A percentile compares a stretch with the other conserved stretches of the same genome.
These are phyloP conservation scores for Helicoverpa zea DNA, from an alignment of 1,140 invertebrate species.

Conservation along the genomic window DNA sequence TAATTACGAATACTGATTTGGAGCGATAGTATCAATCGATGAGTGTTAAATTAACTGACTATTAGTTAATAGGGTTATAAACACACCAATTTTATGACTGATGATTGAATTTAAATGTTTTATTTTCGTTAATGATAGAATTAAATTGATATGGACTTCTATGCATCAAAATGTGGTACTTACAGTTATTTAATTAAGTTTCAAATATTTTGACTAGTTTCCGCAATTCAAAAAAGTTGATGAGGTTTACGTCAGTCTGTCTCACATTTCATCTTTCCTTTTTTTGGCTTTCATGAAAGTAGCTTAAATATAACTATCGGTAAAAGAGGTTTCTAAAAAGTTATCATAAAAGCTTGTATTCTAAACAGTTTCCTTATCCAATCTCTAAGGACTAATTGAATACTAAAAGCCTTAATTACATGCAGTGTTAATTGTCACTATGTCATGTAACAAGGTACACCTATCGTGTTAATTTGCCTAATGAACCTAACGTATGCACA, in stretches of 20 bases:
- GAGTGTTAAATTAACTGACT: conserved; percentile 30
- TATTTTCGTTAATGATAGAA: conserved; percentile 1
- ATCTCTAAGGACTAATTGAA: conserved; percentile 20
- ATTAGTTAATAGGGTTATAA: conserved; percentile 38
- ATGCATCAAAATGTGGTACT: background rate
- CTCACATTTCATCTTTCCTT: no score
- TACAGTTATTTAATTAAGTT: background rate
- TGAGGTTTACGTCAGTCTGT: no score
- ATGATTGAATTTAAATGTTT: conserved; percentile 39
- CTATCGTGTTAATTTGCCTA: conserved; percentile 32
- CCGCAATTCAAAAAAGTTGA: no score
- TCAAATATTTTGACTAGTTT: no score
- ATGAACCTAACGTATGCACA: conserved; percentile 14
- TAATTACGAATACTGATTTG: conserved; percentile 22
- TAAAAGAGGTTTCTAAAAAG: no score
- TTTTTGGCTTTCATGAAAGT: no score
- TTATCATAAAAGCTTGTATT: no score
- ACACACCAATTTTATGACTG: conserved; percentile 22
- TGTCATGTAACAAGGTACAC: conserved; percentile 11
- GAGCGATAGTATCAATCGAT: conserved; percentile 25
- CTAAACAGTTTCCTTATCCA: background rate
- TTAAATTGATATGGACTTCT: background rate
- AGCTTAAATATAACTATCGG: no score
- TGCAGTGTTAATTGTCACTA: conserved; percentile 22
- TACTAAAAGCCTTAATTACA: conserved; percentile 15